Conservation (phyloP, 2,797 vertebrate genomes). For the Tadarida brasiliensis region DNA sequence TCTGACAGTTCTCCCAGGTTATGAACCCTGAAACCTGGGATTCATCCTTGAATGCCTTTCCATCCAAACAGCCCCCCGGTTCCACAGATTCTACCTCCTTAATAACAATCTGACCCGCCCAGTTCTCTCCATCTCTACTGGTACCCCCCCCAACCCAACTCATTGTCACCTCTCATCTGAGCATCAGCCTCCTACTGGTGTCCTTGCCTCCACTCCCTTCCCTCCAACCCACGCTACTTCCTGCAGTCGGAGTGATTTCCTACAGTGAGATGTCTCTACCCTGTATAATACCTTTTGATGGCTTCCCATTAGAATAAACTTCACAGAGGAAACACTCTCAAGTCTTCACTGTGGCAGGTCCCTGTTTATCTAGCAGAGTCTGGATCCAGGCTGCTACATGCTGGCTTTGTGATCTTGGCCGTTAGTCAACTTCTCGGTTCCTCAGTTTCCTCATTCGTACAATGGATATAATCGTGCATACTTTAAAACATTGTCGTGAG, state of each 20-base stretch:
- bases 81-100: neutral
- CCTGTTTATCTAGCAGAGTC: neutral
- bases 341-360: neutral
- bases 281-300: neutral
- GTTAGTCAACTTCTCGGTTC: neutral
- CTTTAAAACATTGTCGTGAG: neutral
- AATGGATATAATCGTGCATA: neutral
- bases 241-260: neutral
- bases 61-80: neutral
- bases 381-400: neutral
- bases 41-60: neutral
- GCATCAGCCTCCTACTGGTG: neutral
- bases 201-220: neutral
- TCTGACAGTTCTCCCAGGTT: neutral
- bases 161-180: neutral
- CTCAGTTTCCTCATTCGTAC: slow-evolving; percentile 16
- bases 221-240: neutral
- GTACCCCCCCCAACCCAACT: neutral
- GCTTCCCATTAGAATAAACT: neutral
- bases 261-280: neutral
- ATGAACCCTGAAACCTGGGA: neutral
- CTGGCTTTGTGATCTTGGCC: neutral
- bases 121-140: neutral
- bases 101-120: neutral
- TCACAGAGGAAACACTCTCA: neutral